Percentiles rank a stretch among this genome's conserved stretches.
phyloP scores from a whole-genome alignment of 2,888 invertebrate genomes.

The Alviniconcha strummeri region DNA sequence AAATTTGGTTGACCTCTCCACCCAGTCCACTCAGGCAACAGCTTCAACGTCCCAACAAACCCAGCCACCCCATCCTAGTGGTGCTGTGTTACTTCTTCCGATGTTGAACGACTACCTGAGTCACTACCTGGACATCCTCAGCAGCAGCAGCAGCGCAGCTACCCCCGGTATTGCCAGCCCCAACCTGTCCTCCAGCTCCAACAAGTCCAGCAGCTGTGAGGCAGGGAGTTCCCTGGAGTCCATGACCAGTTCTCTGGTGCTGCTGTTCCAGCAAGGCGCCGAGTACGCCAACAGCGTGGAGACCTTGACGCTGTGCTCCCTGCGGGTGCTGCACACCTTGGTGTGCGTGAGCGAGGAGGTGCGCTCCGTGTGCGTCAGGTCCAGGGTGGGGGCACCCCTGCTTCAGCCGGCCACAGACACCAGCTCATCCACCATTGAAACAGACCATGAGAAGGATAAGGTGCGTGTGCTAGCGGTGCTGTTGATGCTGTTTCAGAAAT shows the following conservation, averaged over 20 bases:
- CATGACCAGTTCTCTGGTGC: conserved; percentile 51
- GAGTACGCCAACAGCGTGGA: conserved; percentile 59
- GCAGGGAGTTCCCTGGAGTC: conserved; percentile 50
- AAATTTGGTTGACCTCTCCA: conserved; percentile 32
- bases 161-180: not conserved
- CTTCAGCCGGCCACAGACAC: not conserved
- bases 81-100: conserved; percentile 54
- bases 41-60: not conserved
- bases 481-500: too few species aligned
- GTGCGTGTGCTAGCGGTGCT: not conserved
- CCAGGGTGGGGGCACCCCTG: conserved; percentile 13
- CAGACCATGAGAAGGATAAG: conserved; percentile 28
- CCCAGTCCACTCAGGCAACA: not conserved
- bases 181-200: conserved; percentile 41
- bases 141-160: conserved; percentile 12
- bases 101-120: conserved; percentile 58
- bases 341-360: conserved; percentile 47
- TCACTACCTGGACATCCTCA: conserved; percentile 53
- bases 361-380: conserved; percentile 38
- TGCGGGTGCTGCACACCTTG: conserved; percentile 49
- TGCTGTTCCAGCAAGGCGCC: conserved; percentile 53
- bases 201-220: conserved; percentile 46
- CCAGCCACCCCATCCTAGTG: conserved; percentile 12
- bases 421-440: conserved; percentile 21
- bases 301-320: conserved; percentile 47